Evolutionary conservation across 2,888 invertebrate species (phyloP).

Genomic region (Thymelicus acteon): DNA sequence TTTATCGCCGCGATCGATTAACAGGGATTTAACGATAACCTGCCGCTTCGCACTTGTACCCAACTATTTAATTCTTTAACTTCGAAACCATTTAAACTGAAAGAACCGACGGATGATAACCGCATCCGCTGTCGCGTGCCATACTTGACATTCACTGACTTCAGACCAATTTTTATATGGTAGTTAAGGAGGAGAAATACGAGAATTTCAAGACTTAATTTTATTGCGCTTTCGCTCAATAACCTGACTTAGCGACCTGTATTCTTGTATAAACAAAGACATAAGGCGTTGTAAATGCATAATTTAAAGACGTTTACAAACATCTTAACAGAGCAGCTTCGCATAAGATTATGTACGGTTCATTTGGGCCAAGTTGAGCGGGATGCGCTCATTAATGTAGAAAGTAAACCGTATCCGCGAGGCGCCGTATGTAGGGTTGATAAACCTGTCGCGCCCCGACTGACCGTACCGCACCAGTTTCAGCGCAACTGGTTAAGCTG

Average conservation of each 20-base stretch:
- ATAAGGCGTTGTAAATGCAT: conserved; percentile 40
- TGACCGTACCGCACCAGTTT: conserved; percentile 64
- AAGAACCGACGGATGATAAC: conserved; percentile 7
- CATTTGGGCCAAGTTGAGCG: conserved; percentile 55
- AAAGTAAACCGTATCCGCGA: conserved; percentile 82
- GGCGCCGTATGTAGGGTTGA: conserved; percentile 71
- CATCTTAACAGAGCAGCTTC: conserved; percentile 24
- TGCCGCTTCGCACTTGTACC: conserved; percentile 20
- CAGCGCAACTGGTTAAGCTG: conserved; percentile 69
- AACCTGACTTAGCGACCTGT: neutral
- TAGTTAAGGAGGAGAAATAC: neutral
- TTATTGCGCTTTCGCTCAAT: neutral
- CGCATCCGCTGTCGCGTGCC: conserved; percentile 2
- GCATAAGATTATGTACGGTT: conserved; percentile 37
- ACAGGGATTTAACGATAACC: conserved; percentile 32
- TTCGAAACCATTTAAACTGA: conserved; percentile 1
- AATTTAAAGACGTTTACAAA: conserved; percentile 33
- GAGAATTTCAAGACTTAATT: neutral
- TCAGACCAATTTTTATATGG: neutral
- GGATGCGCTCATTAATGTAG: conserved; percentile 73
- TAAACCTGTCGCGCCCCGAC: conserved; percentile 66
- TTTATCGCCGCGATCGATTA: conserved; percentile 35
- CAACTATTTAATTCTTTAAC: conserved; percentile 17
- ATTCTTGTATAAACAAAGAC: neutral
- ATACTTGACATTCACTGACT: neutral